Conservation (phyloP, 1,140 invertebrate species). For the Nebria ingens region DNA sequence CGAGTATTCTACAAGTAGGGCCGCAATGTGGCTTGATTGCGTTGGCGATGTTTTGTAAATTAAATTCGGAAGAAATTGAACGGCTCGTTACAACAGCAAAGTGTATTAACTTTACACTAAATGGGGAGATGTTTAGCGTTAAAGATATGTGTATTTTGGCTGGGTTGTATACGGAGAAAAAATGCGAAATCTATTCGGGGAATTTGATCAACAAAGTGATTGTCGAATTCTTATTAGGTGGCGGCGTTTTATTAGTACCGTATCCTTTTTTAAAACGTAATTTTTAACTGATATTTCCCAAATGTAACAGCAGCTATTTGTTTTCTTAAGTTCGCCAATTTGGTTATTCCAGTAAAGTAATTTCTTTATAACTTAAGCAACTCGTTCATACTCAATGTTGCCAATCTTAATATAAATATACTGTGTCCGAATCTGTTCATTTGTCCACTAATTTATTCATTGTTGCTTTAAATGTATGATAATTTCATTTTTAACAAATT, state of each 20-base stretch:
- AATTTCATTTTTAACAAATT: no score
- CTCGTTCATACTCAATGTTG: no score
- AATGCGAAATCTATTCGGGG: constrained; percentile 37
- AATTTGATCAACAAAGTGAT: constrained; percentile 34
- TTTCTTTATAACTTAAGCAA: neutral
- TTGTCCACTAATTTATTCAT: no score
- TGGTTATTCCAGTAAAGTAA: neutral
- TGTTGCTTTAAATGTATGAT: no score
- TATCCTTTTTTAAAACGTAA: constrained; percentile 39
- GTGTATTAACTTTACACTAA: constrained; percentile 52
- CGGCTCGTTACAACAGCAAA: constrained; percentile 51
- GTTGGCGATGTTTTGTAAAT: constrained; percentile 59
- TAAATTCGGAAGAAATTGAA: constrained; percentile 43
- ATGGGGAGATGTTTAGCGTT: constrained; percentile 80
- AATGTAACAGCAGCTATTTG: neutral
- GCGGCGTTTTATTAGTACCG: constrained; percentile 46
- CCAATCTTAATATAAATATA: no score
- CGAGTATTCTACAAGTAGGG: constrained; percentile 32
- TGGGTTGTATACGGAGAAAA: constrained; percentile 37
- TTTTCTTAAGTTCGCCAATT: neutral
- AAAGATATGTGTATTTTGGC: constrained; percentile 53
- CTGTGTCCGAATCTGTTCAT: no score
- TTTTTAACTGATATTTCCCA: neutral
- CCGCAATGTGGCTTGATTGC: constrained; percentile 75
- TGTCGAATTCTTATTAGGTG: constrained; percentile 40